Evolutionary conservation across 2,797 vertebrate species (phyloP).

Genomic region (Cynodonichthys magdalenae): DNA sequence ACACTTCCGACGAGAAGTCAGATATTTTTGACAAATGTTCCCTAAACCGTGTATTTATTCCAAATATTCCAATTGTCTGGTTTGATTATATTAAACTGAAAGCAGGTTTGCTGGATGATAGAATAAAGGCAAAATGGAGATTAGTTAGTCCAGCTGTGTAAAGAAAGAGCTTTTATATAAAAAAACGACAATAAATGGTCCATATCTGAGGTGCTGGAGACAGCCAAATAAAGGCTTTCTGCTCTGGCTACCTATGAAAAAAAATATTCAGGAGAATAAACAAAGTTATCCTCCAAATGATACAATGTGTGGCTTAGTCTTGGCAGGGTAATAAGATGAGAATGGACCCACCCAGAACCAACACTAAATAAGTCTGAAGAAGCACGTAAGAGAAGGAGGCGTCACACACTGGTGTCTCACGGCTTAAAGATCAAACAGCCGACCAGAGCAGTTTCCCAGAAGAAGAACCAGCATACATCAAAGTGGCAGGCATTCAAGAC

Average conservation of each 20-base stretch:
- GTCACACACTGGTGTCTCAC: too few species aligned
- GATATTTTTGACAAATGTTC: not conserved
- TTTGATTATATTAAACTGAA: conserved; percentile 4
- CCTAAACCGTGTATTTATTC: not conserved
- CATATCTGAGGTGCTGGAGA: not conserved
- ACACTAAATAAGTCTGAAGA: too few species aligned
- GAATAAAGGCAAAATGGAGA: not conserved
- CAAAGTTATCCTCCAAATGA: not conserved
- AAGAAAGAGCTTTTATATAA: not conserved
- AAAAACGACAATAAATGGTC: not conserved
- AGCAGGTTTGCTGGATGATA: not conserved
- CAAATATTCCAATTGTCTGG: not conserved
- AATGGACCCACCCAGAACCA: not conserved
- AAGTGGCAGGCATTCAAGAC: too few species aligned
- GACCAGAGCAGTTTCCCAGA: too few species aligned
- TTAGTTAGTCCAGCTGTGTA: not conserved
- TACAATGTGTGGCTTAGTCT: not conserved
- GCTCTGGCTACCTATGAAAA: not conserved
- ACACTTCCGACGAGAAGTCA: not conserved
- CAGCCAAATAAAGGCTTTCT: not conserved
- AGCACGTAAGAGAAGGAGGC: too few species aligned
- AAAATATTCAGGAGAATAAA: not conserved
- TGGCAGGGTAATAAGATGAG: not conserved
- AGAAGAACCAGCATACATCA: too few species aligned
- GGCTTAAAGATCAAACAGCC: too few species aligned